Evolutionary conservation across 2,113 vertebrate genomes (phyloP), one percentile per base, ranked within the genome.

Genomic region (Calyptommatus sinebrachiatus): DNA sequence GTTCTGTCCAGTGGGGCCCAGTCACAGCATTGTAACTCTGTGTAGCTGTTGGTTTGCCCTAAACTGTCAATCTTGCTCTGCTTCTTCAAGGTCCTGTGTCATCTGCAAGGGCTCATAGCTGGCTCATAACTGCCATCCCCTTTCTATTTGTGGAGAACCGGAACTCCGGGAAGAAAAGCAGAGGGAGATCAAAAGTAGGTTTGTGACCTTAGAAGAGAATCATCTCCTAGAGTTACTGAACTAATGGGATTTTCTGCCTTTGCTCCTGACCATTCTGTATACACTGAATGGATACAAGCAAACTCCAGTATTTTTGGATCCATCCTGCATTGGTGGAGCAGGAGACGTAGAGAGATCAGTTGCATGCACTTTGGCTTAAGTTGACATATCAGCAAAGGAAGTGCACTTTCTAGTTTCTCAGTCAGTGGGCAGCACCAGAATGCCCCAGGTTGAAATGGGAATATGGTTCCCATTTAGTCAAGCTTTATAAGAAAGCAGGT

Each of bases 1-100:
- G 85, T 89, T 85, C 91, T 84, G 76, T 88, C 87, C 60, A 73
- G 28, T 48, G 65, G 53, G 50, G 75, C 26, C 9, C 16, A 53
- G 66, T 24, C n/a, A 70, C 35, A 70, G 79, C 65, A 46, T 29
- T 48, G 65, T 70, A 18, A 29, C 65, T 69, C 79, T 26, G 60
- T 68, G 26, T n/a, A 12, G 53, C 35, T 70, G n/a, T 62, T n/a
- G 21, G 70, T 62, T 60, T 50, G 57, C 31, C 10, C 53, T 61
- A 28, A 61, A 48, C 8, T 18, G 14, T 61, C 22, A 76, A 66
- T 26, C 12, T 48, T n/a, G 28, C n/a, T 21, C 5, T 48, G 20
- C 57, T 28, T 70, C 65, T 75, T 57, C 65, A 45, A 24, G 20
- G 31, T 68, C 71, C 31, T 22, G 53, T 4, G 11, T 46, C n/a